Percentiles rank a stretch among this genome's conserved stretches.
These are phyloP conservation scores for Aspiorhynchus laticeps DNA, from an alignment of 2,113 vertebrate species.

Conservation along the genomic window DNA sequence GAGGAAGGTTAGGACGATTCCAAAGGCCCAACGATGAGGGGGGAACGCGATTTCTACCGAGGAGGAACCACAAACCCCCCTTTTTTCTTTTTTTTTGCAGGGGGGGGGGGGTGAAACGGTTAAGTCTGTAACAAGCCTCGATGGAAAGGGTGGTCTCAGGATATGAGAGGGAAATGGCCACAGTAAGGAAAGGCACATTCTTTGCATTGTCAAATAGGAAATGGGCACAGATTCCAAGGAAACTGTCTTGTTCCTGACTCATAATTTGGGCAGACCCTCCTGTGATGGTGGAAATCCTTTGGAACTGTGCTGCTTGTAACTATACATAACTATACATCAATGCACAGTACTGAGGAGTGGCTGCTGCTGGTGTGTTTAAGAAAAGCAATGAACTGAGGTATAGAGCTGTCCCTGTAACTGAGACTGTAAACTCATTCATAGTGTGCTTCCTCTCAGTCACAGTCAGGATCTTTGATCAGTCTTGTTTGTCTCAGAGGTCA, in stretches of 20 bases:
- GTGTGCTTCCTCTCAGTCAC: neutral
- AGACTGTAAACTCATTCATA: neutral
- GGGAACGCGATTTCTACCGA: too few species aligned
- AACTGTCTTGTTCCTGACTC: conserved; percentile 74
- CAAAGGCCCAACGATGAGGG: too few species aligned
- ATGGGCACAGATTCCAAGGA: conserved; percentile 69
- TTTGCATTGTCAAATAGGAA: conserved; percentile 64
- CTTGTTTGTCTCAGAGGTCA: conserved; percentile 1
- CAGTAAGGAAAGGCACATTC: conserved; percentile 63
- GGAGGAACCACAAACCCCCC: too few species aligned
- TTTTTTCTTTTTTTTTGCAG: neutral
- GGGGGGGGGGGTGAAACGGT: conserved; percentile 55
- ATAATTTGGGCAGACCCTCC: conserved; percentile 42
- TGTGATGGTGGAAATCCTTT: conserved; percentile 49
- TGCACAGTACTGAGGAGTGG: neutral
- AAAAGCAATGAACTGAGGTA: neutral
- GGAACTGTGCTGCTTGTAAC: conserved; percentile 1
- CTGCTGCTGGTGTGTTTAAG: neutral
- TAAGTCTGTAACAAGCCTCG: conserved; percentile 49
- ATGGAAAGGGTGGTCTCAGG: conserved; percentile 67
- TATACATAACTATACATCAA: neutral
- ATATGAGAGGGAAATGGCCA: conserved; percentile 62
- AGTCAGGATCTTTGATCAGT: neutral
- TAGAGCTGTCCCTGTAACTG: neutral
- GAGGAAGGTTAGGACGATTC: too few species aligned